Base-by-base conservation (phyloP, 2,797 vertebrate genomes). In the Cossypha dichroa region DNA sequence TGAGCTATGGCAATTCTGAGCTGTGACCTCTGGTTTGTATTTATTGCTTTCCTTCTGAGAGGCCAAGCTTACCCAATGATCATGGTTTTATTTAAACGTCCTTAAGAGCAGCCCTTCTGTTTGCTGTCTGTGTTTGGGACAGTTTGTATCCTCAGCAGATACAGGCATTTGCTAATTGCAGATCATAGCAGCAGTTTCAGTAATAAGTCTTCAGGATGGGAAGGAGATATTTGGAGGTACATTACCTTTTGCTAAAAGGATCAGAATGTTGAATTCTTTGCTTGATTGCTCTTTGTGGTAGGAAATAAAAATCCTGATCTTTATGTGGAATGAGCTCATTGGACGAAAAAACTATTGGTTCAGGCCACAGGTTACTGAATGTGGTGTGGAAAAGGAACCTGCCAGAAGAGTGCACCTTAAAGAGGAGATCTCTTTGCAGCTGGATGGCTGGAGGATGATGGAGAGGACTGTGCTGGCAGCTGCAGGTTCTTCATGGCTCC, bases 121-220 rank as follows among this genome's bases (percentile, higher is more conserved):
- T 90, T 81, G 22, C 55, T 93, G 52, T 72, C 76, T 87, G 54
- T 85, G 70, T 90, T 93, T 85, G 87, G 89, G 88, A 49, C 23
- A 59, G 55, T 96, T 94, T 93, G 49, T 87, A 69, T 88, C 66
- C 75, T 72, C 67, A 9, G 15, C 62, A 81, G 87, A 80, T 83
- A 78, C 10, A 88, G 83, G 33, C 34, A 20, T 88, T 95, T 92
- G 66, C 49, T 91, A 84, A 89, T 94, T 92, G 88, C 60, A 90
- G 75, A 74, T 93, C 70, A 78, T 78, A 93, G 90, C 58, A 72
- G 41, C 38, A 72, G 48, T 86, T 97, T 96, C 80, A 90, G 91
- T 73, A 93, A 91, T 29, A 82, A 51, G 23, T 11, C 64, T 94
- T 92, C 74, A 84, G 86, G 60, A 88, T 62, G 83, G 70, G 60